These are phyloP conservation scores for Aspidoscelis tigris DNA, from an alignment of 2,113 vertebrate species.

Conservation along the genomic window DNA sequence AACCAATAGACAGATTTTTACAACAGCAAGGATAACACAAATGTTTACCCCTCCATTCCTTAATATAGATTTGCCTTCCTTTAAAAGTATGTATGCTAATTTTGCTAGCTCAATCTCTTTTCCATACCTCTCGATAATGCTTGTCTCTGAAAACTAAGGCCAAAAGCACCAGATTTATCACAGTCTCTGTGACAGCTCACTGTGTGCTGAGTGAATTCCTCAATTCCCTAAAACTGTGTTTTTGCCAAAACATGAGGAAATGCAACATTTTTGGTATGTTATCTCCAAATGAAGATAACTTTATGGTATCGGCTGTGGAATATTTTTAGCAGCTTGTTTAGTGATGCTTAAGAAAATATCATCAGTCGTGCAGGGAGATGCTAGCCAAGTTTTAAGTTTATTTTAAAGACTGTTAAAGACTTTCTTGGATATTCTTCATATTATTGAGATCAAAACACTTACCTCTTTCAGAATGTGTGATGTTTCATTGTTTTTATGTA, in stretches of 20 bases:
- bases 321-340: constrained; percentile 73
- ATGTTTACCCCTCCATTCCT: constrained; percentile 8
- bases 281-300: constrained; percentile 68
- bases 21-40: no score
- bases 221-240: constrained; percentile 63
- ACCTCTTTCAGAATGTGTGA: constrained; percentile 10
- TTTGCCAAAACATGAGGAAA: constrained; percentile 72
- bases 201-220: constrained; percentile 73
- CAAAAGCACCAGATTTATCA: constrained; percentile 78
- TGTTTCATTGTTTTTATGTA: constrained; percentile 50
- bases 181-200: constrained; percentile 74
- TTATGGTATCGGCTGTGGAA: constrained; percentile 59
- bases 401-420: constrained; percentile 48
- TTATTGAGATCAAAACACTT: constrained; percentile 36
- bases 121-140: constrained; percentile 68
- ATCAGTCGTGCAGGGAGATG: constrained; percentile 47
- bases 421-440: constrained; percentile 36
- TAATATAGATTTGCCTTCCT: constrained; percentile 47
- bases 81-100: constrained; percentile 50
- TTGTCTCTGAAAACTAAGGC: constrained; percentile 67
- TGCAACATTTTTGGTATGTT: constrained; percentile 67
- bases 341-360: constrained; percentile 63
- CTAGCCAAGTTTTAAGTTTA: constrained; percentile 53
- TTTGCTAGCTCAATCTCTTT: constrained; percentile 68
- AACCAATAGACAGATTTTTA: no score